Evolutionary conservation across 2,888 invertebrate genomes (phyloP), one percentile per base, ranked within the genome.

Genomic region (Tiliacea aurago): DNA sequence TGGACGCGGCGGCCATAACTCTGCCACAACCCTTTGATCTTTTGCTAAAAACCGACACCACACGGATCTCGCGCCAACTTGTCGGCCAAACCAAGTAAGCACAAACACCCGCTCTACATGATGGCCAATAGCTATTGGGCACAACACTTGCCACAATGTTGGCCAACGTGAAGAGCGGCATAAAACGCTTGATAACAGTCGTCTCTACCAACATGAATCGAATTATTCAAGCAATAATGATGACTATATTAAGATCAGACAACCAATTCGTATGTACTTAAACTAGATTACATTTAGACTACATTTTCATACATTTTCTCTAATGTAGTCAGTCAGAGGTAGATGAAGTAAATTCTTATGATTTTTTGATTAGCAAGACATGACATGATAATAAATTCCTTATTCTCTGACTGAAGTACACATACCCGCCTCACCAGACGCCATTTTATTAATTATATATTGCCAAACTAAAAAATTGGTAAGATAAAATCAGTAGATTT

Each of bases 401-500:
- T 59, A 37, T 49, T 51, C 64, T 72, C 79, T 75, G 76, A 67
- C 51, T 43, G 65, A 72, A 41, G 23, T 53, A 65, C 28, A 63
- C n/a, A 63, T 70, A 61, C 82, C 81, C 73, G 79, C 78, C 80
- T 62, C 67, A 71, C 10, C 51, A 45, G 47, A 61, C 68, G 84
- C 85, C 82, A 83, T 86, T 87, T 73, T 77, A 71, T 70, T 73
- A 70, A 87, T 86, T 86, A 83, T 45, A 53, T 74, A 70, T 64
- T 86, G 87, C 89, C 90, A 90, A 91, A 91, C 89, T 89, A 90
- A 91, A 84, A 89, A 88, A 91, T 89, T 90, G 88, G 87, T 90
- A 89, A 82, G 80, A 88, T 87, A 84, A 84, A 87, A 81, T 81
- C 75, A 64, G 74, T 87, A 83, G 83, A 74, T 76, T 62, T 76